Evolutionary conservation across 2,797 vertebrate genomes (phyloP), one percentile per base, ranked within the genome.

Genomic region (Urophycis tenuis): DNA sequence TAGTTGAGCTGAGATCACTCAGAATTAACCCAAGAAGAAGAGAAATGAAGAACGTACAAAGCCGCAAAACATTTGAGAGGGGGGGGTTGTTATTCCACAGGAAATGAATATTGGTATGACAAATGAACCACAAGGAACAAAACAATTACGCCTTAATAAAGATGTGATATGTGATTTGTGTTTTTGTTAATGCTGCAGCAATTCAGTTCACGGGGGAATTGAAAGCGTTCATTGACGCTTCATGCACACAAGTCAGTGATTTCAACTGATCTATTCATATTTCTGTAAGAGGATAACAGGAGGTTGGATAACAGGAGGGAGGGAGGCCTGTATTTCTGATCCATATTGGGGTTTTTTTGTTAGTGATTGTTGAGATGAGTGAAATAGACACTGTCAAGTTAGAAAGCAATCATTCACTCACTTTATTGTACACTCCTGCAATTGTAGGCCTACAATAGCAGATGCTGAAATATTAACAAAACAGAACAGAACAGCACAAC

Each of bases 21-120:
- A 85, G 80, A 67, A 78, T 73, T 71, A 74, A n/a, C n/a, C n/a
- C n/a, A n/a, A n/a, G n/a, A n/a, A 74, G 22, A 74, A 78, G 53
- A 31, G 31, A 32, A 70, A 30, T 31, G 9, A 30, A 31, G 15
- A 14, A 31, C 64, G 0, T 32, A 31, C 30, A 70, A 29, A 70
- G 67, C 29, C 71, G 39, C 31, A 83, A 53, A 19, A 12, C 30
- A 49, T 71, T 41, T 83, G 39, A 81, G 74, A 78, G 78, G 76
- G 79, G 80, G 87, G 41, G n/a, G n/a, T n/a, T n/a, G 76, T 83
- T 84, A 77, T 84, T 86, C 77, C 81, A 88, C 86, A 90, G 89
- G 89, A 90, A 88, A 89, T 82, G 73, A 0, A 81, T 85, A 85
- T 80, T 9, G 12, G 72, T 74, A 36, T 34, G 53, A 75, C 45